phyloP scores from a whole-genome alignment of 2,888 invertebrate genomes.

The Chesias legatella region DNA sequence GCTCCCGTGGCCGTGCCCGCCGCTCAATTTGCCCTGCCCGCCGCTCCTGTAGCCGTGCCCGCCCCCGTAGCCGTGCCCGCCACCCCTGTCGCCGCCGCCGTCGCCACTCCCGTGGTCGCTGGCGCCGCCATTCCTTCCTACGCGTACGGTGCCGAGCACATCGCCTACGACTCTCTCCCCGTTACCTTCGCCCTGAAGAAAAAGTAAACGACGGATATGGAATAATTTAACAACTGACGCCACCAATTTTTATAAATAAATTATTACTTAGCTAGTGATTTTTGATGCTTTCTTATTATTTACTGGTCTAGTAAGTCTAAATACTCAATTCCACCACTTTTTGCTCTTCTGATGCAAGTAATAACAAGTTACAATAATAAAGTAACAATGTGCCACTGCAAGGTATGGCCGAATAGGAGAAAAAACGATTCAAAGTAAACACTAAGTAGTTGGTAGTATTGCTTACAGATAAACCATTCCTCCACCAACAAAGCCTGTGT shows the following conservation, averaged over 20 bases:
- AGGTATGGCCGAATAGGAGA: too few relatives aligned
- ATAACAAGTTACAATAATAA: too few relatives aligned
- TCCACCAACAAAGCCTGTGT: too few relatives aligned
- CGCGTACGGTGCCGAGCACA: slow-evolving; percentile 5
- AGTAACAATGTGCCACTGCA: too few relatives aligned
- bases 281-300: slow-evolving; percentile 4
- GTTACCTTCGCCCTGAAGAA: slow-evolving; percentile 21
- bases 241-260: too few relatives aligned
- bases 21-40: background rate
- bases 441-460: too few relatives aligned
- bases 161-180: slow-evolving; percentile 9
- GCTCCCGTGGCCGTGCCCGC: background rate
- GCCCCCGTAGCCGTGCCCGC: slow-evolving; percentile 1
- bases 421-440: too few relatives aligned
- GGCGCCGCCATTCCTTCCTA: slow-evolving; percentile 3
- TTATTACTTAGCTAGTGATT: background rate
- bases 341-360: too few relatives aligned
- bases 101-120: slow-evolving; percentile 6
- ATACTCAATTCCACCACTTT: too few relatives aligned
- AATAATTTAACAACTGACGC: too few relatives aligned
- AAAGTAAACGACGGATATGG: slow-evolving; percentile 17
- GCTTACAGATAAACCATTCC: too few relatives aligned
- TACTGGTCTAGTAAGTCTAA: too few relatives aligned
- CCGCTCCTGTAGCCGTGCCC: background rate
- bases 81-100: background rate